These are phyloP conservation scores for Himalopsyche anomala DNA, from an alignment of 2,888 invertebrate species.

Conservation along the genomic window DNA sequence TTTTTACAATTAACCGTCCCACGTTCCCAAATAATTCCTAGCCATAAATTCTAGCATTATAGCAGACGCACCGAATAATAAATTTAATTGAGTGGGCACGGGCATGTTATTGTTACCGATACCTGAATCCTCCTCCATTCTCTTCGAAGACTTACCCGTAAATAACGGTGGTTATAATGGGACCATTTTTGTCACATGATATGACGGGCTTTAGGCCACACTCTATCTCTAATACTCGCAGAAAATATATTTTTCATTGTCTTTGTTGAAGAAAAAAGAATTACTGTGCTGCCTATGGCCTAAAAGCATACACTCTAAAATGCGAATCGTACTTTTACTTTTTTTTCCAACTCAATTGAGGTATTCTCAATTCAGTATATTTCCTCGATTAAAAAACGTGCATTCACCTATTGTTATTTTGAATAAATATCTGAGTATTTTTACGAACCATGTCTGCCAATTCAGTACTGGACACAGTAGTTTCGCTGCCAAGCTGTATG, in stretches of 20 bases:
- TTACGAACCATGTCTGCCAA: no score
- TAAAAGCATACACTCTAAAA: no score
- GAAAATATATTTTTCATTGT: not conserved
- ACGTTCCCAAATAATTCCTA: not conserved
- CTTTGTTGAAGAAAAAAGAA: not conserved
- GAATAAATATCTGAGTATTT: no score
- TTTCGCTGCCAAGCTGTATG: no score
- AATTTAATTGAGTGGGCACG: slow-evolving; percentile 8
- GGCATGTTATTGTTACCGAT: not conserved
- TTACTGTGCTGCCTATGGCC: no score
- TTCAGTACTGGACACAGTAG: no score
- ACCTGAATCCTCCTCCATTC: slow-evolving; percentile 12
- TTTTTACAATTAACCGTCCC: not conserved
- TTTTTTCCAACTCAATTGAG: no score
- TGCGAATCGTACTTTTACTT: no score
- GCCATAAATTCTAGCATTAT: not conserved
- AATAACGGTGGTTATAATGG: slow-evolving; percentile 5
- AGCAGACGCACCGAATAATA: not conserved
- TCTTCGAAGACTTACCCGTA: slow-evolving; percentile 2
- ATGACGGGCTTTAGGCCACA: not conserved
- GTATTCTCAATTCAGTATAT: no score
- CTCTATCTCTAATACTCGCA: not conserved
- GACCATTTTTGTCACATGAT: slow-evolving; percentile 12
- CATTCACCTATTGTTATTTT: no score
- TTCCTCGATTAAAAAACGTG: no score